Conservation (phyloP, 2,888 invertebrate species). For the Autographa gamma region DNA sequence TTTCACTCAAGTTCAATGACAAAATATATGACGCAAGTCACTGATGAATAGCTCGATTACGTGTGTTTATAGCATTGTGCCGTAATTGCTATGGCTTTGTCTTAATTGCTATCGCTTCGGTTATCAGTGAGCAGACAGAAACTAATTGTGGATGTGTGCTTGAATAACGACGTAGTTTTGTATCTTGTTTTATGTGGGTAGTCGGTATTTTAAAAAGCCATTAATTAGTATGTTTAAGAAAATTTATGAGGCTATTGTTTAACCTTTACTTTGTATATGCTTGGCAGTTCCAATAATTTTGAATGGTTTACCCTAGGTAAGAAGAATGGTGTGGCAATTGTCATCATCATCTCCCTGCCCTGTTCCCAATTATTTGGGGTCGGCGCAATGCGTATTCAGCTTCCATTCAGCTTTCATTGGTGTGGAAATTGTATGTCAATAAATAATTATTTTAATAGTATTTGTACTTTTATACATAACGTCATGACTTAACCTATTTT, state of each 20-base stretch:
- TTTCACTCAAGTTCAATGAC: conserved; percentile 72
- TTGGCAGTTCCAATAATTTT: not conserved
- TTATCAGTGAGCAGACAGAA: conserved; percentile 41
- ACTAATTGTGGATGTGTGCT: conserved; percentile 41
- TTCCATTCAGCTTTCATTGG: too few relatives aligned
- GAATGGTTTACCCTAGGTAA: too few relatives aligned
- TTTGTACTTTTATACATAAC: too few relatives aligned
- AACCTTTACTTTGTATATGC: not conserved
- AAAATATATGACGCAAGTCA: conserved; percentile 54
- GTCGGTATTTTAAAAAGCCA: conserved; percentile 26
- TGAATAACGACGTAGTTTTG: conserved; percentile 36
- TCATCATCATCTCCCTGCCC: too few relatives aligned
- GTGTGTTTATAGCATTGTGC: conserved; percentile 51
- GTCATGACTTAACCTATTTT: too few relatives aligned
- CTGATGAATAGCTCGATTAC: conserved; percentile 48
- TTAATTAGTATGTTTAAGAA: conserved; percentile 20
- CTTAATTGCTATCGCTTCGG: conserved; percentile 53
- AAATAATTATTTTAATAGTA: too few relatives aligned
- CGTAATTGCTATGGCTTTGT: conserved; percentile 55
- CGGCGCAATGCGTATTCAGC: too few relatives aligned
- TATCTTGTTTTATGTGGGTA: conserved; percentile 19
- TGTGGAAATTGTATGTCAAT: too few relatives aligned
- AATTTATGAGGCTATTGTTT: not conserved
- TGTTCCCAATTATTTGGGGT: too few relatives aligned
- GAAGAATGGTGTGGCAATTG: too few relatives aligned